A percentile compares a stretch with the other conserved stretches of the same genome.
Evolutionary conservation across 2,888 invertebrate species (phyloP).

Genomic region (Hypselothyrea guttata): DNA sequence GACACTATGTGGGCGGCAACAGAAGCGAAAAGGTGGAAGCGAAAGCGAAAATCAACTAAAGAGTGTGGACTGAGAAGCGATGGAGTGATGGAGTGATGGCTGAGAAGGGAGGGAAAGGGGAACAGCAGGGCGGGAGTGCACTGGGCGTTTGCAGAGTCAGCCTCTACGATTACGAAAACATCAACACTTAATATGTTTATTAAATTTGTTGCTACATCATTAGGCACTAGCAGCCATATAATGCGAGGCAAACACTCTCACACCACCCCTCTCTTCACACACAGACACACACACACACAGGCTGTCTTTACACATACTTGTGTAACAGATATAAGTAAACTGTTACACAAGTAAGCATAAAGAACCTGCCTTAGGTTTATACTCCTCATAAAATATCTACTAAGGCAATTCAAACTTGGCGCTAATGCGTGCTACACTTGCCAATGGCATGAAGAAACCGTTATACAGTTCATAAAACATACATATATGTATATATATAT

Average conservation of each 20-base stretch:
- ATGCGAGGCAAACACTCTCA: conserved; percentile 67
- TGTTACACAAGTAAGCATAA: no score
- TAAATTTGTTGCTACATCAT: conserved; percentile 79
- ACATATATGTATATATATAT: conserved; percentile 1
- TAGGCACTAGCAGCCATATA: conserved; percentile 75
- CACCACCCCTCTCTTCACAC: conserved; percentile 18
- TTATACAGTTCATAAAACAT: conserved; percentile 32
- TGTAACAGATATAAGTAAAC: no score
- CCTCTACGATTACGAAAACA: conserved; percentile 72
- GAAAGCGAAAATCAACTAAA: no score
- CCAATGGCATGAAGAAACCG: conserved; percentile 33
- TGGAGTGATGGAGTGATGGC: no score
- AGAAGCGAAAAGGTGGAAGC: background rate
- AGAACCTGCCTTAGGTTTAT: conserved; percentile 36
- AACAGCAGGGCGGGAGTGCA: conserved; percentile 14
- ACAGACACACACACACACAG: conserved; percentile 23
- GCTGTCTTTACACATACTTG: no score
- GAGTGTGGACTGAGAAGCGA: no score
- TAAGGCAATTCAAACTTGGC: conserved; percentile 54
- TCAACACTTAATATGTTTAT: conserved; percentile 78
- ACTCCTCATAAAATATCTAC: conserved; percentile 55
- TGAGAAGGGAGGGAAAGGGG: background rate
- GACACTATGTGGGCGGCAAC: conserved; percentile 10
- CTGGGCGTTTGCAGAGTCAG: background rate
- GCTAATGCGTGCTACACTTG: conserved; percentile 47